A percentile compares a stretch with the other conserved stretches of the same genome.
phyloP scores from a whole-genome alignment of 2,797 vertebrate species.

The Danio kyathit region DNA sequence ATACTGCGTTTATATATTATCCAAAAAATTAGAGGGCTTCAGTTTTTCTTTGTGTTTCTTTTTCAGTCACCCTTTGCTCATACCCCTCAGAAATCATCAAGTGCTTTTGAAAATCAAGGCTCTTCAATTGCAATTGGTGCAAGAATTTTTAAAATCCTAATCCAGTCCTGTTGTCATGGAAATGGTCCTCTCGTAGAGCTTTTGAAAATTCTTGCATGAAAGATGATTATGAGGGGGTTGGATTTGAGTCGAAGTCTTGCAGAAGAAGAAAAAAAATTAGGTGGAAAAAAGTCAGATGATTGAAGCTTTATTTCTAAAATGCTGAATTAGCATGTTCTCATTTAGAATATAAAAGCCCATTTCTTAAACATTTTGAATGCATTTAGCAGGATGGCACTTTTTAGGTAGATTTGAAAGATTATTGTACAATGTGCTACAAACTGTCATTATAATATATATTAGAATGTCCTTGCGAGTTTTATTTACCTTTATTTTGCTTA shows the following conservation, averaged over 20 bases:
- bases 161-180: slow-evolving; percentile 83
- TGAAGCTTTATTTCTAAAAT: slow-evolving; percentile 55
- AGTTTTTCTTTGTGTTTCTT: slow-evolving; percentile 45
- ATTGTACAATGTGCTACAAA: too few relatives aligned
- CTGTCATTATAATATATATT: too few relatives aligned
- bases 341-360: slow-evolving; percentile 33
- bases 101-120: slow-evolving; percentile 75
- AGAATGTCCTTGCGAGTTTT: neutral
- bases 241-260: slow-evolving; percentile 64
- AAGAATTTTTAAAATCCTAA: slow-evolving; percentile 70
- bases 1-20: slow-evolving; percentile 20
- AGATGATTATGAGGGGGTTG: slow-evolving; percentile 71
- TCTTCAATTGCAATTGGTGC: slow-evolving; percentile 70
- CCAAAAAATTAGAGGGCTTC: slow-evolving; percentile 50
- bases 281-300: slow-evolving; percentile 41
- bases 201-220: slow-evolving; percentile 67
- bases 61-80: slow-evolving; percentile 51
- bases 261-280: slow-evolving; percentile 26
- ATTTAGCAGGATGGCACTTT: slow-evolving; percentile 28
- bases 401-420: too few relatives aligned
- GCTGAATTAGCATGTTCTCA: slow-evolving; percentile 51
- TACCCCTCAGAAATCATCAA: slow-evolving; percentile 63
- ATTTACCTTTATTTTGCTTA: neutral
- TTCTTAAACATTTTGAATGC: slow-evolving; percentile 32
- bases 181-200: slow-evolving; percentile 72